Evolutionary conservation across 1,140 invertebrate genomes (phyloP).

Genomic region (Pteromalus puparum): DNA sequence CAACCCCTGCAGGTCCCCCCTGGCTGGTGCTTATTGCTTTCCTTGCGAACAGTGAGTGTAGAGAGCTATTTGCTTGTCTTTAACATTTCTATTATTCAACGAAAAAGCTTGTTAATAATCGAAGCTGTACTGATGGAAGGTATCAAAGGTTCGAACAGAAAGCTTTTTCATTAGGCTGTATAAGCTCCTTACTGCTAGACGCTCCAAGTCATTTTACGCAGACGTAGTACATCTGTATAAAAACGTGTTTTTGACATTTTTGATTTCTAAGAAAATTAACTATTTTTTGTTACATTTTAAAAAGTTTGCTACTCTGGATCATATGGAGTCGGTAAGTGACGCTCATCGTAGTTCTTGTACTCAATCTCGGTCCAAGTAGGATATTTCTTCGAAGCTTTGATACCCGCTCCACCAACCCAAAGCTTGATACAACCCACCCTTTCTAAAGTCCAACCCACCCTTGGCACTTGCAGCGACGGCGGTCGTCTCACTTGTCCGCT

Average conservation of each 20-base stretch:
- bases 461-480: slow-evolving; percentile 78
- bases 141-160: slow-evolving; percentile 21
- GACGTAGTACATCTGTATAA: too few relatives aligned
- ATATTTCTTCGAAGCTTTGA: slow-evolving; percentile 14
- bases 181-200: too few relatives aligned
- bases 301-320: slow-evolving; percentile 49
- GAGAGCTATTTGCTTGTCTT: slow-evolving; percentile 29
- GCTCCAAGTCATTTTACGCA: too few relatives aligned
- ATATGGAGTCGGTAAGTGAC: slow-evolving; percentile 47
- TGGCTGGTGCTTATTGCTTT: slow-evolving; percentile 79
- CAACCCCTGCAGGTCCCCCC: slow-evolving; percentile 76
- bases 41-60: slow-evolving; percentile 83
- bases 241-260: not conserved
- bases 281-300: not conserved
- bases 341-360: not conserved
- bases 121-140: not conserved
- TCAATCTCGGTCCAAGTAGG: not conserved
- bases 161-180: not conserved
- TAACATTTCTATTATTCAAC: slow-evolving; percentile 34
- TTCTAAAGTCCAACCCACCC: too few relatives aligned
- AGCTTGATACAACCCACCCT: not conserved
- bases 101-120: slow-evolving; percentile 11
- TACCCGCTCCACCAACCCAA: not conserved
- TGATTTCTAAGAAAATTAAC: not conserved
- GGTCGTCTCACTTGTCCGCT: slow-evolving; percentile 86